These are phyloP conservation scores for Crotalus helleri DNA, from an alignment of 2,113 vertebrate genomes.

Conservation along the genomic window DNA sequence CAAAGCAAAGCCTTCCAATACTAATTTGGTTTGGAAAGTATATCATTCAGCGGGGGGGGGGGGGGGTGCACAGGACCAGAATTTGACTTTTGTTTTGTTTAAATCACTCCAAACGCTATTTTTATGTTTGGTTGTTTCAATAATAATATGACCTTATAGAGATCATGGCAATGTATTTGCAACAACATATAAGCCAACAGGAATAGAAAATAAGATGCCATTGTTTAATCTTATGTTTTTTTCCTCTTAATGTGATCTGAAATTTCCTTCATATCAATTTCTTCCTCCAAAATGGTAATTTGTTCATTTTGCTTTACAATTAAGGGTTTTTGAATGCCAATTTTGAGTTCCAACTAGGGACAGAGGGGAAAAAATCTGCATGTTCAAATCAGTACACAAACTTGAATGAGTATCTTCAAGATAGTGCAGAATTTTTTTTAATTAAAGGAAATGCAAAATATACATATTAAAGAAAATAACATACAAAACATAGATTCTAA, in stretches of 20 bases:
- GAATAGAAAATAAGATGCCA: neutral
- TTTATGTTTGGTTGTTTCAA: constrained; percentile 78
- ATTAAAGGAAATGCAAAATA: neutral
- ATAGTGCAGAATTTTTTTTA: neutral
- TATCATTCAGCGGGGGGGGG: constrained; percentile 77
- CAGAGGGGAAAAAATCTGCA: neutral
- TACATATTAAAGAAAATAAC: neutral
- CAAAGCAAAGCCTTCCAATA: constrained; percentile 83
- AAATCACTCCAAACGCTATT: constrained; percentile 85
- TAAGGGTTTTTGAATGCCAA: neutral
- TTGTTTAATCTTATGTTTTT: neutral
- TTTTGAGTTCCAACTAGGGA: neutral
- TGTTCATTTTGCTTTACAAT: neutral
- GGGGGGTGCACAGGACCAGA: constrained; percentile 64
- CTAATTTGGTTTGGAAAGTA: constrained; percentile 95
- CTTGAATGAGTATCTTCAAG: neutral
- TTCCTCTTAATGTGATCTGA: neutral
- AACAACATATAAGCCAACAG: neutral
- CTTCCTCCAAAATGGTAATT: neutral
- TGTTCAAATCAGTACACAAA: neutral
- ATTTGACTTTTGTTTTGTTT: constrained; percentile 92
- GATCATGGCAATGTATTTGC: accelerated
- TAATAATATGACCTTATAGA: constrained; percentile 44
- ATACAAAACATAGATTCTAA: neutral
- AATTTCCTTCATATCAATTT: constrained; percentile 1